These are phyloP conservation scores for Hydropsyche betteni DNA, from an alignment of 2,888 invertebrate genomes.

Conservation along the genomic window DNA sequence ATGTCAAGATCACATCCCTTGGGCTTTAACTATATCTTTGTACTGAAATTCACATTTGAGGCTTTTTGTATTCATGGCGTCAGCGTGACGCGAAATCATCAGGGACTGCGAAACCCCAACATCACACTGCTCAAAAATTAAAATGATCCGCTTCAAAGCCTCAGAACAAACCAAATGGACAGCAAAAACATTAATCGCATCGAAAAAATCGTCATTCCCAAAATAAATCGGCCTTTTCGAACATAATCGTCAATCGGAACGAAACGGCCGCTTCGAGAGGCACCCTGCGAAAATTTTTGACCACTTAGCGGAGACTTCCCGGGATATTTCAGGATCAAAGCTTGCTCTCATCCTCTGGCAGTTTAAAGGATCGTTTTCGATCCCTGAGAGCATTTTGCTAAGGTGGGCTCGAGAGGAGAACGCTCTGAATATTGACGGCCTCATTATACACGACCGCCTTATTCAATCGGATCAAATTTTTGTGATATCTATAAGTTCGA, in stretches of 20 bases:
- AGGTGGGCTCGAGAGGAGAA: constrained; percentile 1
- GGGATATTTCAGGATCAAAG: constrained; percentile 21
- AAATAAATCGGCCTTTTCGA: too few relatives aligned
- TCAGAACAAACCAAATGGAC: too few relatives aligned
- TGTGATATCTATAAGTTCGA: too few relatives aligned
- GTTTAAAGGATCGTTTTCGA: background rate
- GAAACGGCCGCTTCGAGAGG: background rate
- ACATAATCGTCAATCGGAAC: too few relatives aligned
- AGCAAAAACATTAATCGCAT: too few relatives aligned
- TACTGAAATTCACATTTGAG: too few relatives aligned
- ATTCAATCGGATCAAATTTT: constrained; percentile 13
- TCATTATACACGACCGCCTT: background rate
- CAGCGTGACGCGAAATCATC: background rate
- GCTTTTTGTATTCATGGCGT: constrained; percentile 5
- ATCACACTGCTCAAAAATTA: too few relatives aligned
- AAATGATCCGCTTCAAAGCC: too few relatives aligned
- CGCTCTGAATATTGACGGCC: constrained; percentile 11
- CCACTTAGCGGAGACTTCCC: background rate
- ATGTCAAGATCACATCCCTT: background rate
- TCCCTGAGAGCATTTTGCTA: background rate
- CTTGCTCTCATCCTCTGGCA: background rate
- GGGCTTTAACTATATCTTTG: background rate
- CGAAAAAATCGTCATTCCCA: background rate
- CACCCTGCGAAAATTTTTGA: background rate
- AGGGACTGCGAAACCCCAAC: background rate